Evolutionary conservation across 2,113 vertebrate species (phyloP).

Genomic region (Ameiurus melas): DNA sequence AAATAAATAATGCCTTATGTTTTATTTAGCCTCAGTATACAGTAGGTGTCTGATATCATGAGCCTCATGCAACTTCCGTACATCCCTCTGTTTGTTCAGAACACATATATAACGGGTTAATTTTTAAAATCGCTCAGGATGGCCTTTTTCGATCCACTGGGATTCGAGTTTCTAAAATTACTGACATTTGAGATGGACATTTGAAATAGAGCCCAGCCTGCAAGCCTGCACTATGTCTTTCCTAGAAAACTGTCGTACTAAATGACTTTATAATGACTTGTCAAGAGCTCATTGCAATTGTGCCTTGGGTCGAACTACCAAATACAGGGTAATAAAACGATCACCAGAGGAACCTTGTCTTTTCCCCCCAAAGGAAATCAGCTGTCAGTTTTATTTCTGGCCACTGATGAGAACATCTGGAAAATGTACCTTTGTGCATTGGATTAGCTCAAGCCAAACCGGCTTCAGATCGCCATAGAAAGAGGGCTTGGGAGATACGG

Average conservation of each 20-base stretch:
- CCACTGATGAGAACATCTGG: slow-evolving; percentile 23
- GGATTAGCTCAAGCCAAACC: background rate
- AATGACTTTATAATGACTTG: background rate
- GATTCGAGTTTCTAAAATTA: slow-evolving; percentile 1
- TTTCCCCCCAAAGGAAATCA: slow-evolving; percentile 34
- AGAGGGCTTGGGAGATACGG: background rate
- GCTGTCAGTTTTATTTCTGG: slow-evolving; percentile 43
- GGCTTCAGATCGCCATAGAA: slow-evolving; percentile 13
- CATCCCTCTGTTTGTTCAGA: background rate
- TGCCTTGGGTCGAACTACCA: slow-evolving; percentile 2
- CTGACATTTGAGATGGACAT: slow-evolving; percentile 11
- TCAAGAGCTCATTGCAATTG: background rate
- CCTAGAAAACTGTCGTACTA: background rate
- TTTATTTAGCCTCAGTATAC: background rate
- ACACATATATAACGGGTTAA: background rate
- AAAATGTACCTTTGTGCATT: background rate
- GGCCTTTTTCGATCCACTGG: background rate
- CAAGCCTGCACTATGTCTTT: background rate
- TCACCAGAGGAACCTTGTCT: slow-evolving; percentile 1
- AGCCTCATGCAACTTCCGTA: background rate
- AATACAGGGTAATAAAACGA: background rate
- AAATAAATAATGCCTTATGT: background rate
- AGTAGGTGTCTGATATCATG: background rate
- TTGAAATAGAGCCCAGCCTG: background rate
- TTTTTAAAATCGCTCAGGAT: background rate